These are phyloP conservation scores for Drosophila merina DNA, from an alignment of 2,888 invertebrate species.

Conservation along the genomic window DNA sequence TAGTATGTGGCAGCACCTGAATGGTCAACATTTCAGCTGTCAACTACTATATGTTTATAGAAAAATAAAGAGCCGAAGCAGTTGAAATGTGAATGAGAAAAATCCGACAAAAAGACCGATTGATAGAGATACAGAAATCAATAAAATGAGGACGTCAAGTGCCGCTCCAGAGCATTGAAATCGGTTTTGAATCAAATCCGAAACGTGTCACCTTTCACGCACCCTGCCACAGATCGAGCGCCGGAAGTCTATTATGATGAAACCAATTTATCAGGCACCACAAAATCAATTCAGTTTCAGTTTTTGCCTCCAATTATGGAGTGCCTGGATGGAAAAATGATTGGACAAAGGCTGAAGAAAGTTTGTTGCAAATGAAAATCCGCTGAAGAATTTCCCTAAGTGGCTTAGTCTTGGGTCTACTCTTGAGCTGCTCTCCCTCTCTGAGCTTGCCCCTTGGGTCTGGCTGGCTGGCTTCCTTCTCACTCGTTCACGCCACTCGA, in stretches of 20 bases:
- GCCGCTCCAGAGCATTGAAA: conserved; percentile 45
- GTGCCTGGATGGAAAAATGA: conserved; percentile 37
- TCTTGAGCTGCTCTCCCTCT: conserved; percentile 10
- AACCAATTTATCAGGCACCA: conserved; percentile 70
- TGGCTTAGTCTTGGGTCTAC: conserved; percentile 60
- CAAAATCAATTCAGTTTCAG: conserved; percentile 57
- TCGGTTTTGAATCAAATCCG: conserved; percentile 32
- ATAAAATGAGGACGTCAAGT: conserved; percentile 63
- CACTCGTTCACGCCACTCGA: conserved; percentile 32
- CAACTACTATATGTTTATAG: conserved; percentile 62
- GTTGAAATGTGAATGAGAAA: conserved; percentile 30
- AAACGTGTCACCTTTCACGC: conserved; percentile 59
- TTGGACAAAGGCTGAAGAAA: conserved; percentile 70
- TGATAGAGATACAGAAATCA: conserved; percentile 44
- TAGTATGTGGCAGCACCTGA: conserved; percentile 43
- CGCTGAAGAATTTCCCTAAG: conserved; percentile 79
- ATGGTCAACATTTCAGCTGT: conserved; percentile 69
- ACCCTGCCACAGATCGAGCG: conserved; percentile 32
- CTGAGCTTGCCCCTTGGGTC: not conserved
- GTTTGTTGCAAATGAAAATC: conserved; percentile 73
- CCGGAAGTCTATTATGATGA: conserved; percentile 75
- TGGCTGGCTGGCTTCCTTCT: not conserved
- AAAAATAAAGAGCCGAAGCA: conserved; percentile 11
- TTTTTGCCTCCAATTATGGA: conserved; percentile 61
- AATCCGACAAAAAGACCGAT: conserved; percentile 26